These are phyloP conservation scores for Todiramphus chloris DNA, from an alignment of 2,113 vertebrate species.

Conservation along the genomic window DNA sequence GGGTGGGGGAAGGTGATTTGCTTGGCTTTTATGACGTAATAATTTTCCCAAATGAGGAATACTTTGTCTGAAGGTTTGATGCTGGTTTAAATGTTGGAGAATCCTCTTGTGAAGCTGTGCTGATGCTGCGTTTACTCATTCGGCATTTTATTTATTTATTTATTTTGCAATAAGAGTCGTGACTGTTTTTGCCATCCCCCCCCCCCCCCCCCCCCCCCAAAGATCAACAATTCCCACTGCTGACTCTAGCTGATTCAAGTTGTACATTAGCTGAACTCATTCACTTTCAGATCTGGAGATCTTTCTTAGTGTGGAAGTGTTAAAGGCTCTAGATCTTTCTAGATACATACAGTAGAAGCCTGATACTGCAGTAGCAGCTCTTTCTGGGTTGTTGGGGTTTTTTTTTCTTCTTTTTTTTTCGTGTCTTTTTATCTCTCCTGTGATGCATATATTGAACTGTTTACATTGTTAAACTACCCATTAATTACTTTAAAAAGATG, in stretches of 20 bases:
- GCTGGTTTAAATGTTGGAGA: not conserved
- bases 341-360: fast-evolving
- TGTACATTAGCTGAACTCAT: not conserved
- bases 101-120: not conserved
- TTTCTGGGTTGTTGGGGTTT: not conserved
- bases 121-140: not conserved
- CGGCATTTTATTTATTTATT: fast-evolving
- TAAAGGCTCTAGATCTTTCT: not conserved
- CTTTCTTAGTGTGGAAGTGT: not conserved
- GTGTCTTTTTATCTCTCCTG: not conserved
- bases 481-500: not conserved
- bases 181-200: not conserved
- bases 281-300: not conserved
- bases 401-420: not conserved
- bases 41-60: not conserved
- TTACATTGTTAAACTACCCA: not conserved
- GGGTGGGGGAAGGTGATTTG: too few species aligned
- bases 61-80: not conserved
- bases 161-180: not conserved
- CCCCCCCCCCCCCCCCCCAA: fast-evolving
- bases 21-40: fast-evolving
- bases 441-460: not conserved
- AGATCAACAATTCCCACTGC: not conserved
- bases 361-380: not conserved
- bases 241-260: not conserved